Evolutionary conservation across 2,888 invertebrate species (phyloP), one percentile per base, ranked within the genome.

Genomic region (Drosophila falleni): DNA sequence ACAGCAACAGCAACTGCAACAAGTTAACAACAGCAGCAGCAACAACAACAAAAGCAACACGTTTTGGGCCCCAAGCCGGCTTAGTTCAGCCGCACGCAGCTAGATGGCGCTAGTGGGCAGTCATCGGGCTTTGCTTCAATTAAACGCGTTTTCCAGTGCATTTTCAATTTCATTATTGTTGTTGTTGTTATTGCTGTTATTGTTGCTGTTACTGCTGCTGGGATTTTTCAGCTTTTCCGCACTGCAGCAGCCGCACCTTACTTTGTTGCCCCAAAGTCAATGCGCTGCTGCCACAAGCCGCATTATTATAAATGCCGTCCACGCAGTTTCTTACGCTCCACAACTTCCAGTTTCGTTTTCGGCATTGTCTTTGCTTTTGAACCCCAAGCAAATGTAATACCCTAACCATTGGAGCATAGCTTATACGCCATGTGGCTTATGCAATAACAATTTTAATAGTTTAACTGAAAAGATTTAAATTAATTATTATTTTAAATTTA

Each of bases 241-340:
- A 78, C 79, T 78, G 59, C 71, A 61, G 74, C 74, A 88, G 88
- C 89, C 89, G 88, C 88, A 81, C 89, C 88, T 88, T 88, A 88
- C 79, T 78, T 71, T 74, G 70, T 60, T 62, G 66, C 23, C 74
- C 66, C 78, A 74, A 79, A 77, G 74, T 77, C 78, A 77, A 70
- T 37, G 44, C 35, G 60, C 31, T 47, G 61, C 61, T 65, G 64
- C 74, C 73, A 63, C 66, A 49, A 70, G 51, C 66, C 70, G 66
- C 78, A 78, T 84, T 84, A 90, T 91, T 90, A 90, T 89, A 91
- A 91, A 91, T 89, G 85, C 90, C 90, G 90, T 90, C 90, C 90
- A 91, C 90, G 90, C 90, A 91, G 89, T 89, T 89, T 90, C 67
- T 78, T 78, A 78, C 80, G 82, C 86, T 87, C 86, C 60, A 72